Percentiles rank a stretch among this genome's conserved stretches.
Conservation (phyloP, 2,113 vertebrate species). For the Neolamprologus brichardi region DNA sequence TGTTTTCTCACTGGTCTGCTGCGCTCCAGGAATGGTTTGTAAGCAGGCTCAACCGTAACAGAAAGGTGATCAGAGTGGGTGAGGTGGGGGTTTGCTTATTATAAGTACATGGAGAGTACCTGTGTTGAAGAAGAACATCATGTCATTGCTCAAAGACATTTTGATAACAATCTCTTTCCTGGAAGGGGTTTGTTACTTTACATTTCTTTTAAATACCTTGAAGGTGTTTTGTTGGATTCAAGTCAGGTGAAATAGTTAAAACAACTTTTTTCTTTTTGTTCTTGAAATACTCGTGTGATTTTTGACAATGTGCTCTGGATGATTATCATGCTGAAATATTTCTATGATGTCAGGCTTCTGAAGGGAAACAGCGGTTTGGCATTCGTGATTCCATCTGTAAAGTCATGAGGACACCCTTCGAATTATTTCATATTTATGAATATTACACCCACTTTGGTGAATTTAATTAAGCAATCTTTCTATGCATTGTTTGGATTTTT, state of each 20-base stretch:
- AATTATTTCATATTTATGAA: not conserved
- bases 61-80: not conserved
- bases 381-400: not conserved
- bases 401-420: accelerated
- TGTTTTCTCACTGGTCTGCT: not conserved
- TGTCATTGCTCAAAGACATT: not conserved
- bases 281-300: not conserved
- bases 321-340: not conserved
- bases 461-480: not conserved
- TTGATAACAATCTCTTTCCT: not conserved
- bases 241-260: not conserved
- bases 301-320: not conserved
- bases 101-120: not conserved
- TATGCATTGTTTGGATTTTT: not conserved
- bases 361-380: not conserved
- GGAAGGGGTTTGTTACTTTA: not conserved
- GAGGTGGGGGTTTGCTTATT: not conserved
- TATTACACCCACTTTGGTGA: not conserved
- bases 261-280: not conserved
- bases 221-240: not conserved
- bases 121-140: accelerated
- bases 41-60: accelerated
- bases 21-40: accelerated
- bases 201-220: not conserved
- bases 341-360: not conserved